Percentiles rank a stretch among this genome's conserved stretches.
These are phyloP conservation scores for Dorcus parallelipipedus DNA, from an alignment of 2,888 invertebrate species.

Conservation along the genomic window DNA sequence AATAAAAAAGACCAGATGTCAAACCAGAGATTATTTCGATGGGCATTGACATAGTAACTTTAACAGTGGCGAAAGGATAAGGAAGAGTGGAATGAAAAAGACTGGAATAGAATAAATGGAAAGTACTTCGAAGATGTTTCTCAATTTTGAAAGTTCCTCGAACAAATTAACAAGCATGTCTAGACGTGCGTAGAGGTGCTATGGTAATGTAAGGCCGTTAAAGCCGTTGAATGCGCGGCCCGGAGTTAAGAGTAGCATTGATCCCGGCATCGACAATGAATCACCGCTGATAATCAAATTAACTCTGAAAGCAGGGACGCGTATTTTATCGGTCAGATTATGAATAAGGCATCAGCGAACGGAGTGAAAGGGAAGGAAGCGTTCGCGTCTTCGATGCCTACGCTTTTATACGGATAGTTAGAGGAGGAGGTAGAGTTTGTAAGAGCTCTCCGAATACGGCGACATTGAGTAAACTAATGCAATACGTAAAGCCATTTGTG, in stretches of 20 bases:
- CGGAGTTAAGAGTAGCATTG: conserved; percentile 23
- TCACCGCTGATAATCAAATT: conserved; percentile 43
- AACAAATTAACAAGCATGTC: too few relatives aligned
- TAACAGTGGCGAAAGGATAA: too few relatives aligned
- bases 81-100: too few relatives aligned
- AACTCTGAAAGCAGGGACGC: conserved; percentile 40
- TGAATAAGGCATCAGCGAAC: conserved; percentile 28
- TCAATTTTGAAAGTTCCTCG: too few relatives aligned
- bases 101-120: too few relatives aligned
- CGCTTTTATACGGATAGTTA: conserved; percentile 20
- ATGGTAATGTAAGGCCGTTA: background rate
- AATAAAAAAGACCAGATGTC: too few relatives aligned
- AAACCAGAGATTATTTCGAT: too few relatives aligned
- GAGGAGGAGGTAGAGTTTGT: conserved; percentile 15
- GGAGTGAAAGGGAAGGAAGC: background rate
- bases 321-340: conserved; percentile 37
- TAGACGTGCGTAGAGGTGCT: too few relatives aligned
- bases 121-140: too few relatives aligned
- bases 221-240: background rate
- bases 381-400: background rate
- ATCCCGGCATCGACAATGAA: conserved; percentile 39
- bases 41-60: too few relatives aligned
- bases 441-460: conserved; percentile 16
- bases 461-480: conserved; percentile 41
- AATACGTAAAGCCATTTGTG: conserved; percentile 41